phyloP scores from a whole-genome alignment of 2,888 invertebrate species.

The Pristionchus arcanus region DNA sequence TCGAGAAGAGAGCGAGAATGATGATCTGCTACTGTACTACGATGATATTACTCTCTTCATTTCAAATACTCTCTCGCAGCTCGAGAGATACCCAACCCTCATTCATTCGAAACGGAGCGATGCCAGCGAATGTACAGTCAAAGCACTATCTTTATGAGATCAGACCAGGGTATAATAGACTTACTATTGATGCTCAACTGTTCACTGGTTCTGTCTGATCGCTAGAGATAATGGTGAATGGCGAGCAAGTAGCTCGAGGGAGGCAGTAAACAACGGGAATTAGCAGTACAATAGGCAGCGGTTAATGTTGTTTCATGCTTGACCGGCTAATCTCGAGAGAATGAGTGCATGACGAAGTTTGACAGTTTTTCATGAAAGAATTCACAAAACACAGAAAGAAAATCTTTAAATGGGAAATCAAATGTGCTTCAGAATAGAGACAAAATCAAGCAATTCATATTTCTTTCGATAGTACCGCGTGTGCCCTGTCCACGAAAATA shows the following conservation, averaged over 20 bases:
- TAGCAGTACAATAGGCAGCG: neutral
- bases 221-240: neutral
- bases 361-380: neutral
- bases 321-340: neutral
- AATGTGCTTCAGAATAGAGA: neutral
- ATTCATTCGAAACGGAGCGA: too few relatives aligned
- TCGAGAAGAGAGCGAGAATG: neutral
- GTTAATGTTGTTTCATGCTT: conserved; percentile 1
- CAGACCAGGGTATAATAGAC: neutral
- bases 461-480: too few relatives aligned
- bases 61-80: neutral
- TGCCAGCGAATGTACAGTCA: neutral
- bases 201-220: neutral
- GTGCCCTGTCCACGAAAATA: too few relatives aligned
- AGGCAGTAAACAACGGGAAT: conserved; percentile 9
- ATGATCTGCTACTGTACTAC: neutral
- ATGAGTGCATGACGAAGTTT: neutral
- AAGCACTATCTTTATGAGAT: neutral
- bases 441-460: neutral
- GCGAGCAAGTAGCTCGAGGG: neutral
- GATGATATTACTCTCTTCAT: neutral
- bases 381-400: neutral
- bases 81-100: too few relatives aligned
- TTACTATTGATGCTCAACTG: neutral
- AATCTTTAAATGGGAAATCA: neutral